Conservation (phyloP, 2,888 invertebrate species). For the Cataglyphis albicans region DNA sequence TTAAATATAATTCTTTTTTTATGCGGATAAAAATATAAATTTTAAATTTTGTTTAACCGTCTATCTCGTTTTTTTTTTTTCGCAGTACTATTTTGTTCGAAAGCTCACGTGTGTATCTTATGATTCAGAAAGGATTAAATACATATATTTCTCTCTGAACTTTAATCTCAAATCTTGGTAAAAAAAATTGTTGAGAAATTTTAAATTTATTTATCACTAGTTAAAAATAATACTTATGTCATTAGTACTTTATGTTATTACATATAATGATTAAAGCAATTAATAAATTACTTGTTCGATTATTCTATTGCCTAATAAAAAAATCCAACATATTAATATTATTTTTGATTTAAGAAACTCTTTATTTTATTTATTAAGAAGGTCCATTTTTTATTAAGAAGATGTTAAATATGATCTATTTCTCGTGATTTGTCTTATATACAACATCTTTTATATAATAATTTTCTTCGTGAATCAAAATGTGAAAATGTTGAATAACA, state of each 20-base stretch:
- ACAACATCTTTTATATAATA: background rate
- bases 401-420: background rate
- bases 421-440: background rate
- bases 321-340: background rate
- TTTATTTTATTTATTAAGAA: background rate
- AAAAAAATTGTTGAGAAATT: background rate
- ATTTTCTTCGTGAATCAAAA: background rate
- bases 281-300: background rate
- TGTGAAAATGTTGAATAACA: background rate
- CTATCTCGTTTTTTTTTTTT: background rate
- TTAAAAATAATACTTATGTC: background rate
- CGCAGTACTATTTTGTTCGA: background rate
- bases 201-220: background rate
- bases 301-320: background rate
- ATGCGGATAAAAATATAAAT: background rate
- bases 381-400: background rate
- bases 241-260: background rate
- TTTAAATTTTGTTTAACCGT: background rate
- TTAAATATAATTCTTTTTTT: background rate
- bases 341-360: background rate
- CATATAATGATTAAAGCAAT: background rate
- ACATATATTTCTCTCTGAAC: background rate
- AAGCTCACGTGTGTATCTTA: background rate
- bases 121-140: background rate
- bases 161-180: background rate